Evolutionary conservation across 2,797 vertebrate genomes (phyloP), one percentile per base, ranked within the genome.

Genomic region (Toxotes lorentzi): DNA sequence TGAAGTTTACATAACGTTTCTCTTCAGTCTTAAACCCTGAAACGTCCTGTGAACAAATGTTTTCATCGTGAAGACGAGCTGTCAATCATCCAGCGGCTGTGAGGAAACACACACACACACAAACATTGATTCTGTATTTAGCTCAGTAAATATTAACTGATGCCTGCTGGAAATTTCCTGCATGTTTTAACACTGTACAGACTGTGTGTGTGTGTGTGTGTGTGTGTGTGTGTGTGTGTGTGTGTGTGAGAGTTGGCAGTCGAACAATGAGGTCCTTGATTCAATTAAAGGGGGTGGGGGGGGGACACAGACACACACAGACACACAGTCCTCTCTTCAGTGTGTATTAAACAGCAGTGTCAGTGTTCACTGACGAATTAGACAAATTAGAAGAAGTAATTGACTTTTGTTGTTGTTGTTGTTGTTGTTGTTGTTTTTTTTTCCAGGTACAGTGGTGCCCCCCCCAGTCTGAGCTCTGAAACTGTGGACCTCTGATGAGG

Each of bases 211-310:
- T 59, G 21, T 56, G 32, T 51, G 50, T 65, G 63, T 65, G 63
- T 50, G 45, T 47, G 61, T 45, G 40, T 62, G 60, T 63, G 61
- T 64, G 43, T 27, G 59, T 48, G 43, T 48, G 64, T 30, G 35
- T 58, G 21, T 30, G 65, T 67, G 65, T 67, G 50, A 51, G 32
- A 54, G 35, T 43, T 40, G 9, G 45, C 41, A 47, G 41, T 58
- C 5, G 7, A 38, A 60, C 56, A 59, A 56, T 27, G 10, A 35
- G 27, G 68, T 59, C 35, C 9, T 59, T 70, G 54, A 70, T 70
- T 70, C 10, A 1, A 35, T 38, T 27, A 48, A n/a, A 34, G 51
- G 4, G 7, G 7, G 53, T 9, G 13, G 38, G 17, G 0, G 0
- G 10, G 21, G 8, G 4, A 53, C 23, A 53, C 51, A 53, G 11